A percentile compares a stretch with the other conserved stretches of the same genome.
phyloP scores from a whole-genome alignment of 35 echinoderm and acorn worm species.

The Ophioderma brevispina region DNA sequence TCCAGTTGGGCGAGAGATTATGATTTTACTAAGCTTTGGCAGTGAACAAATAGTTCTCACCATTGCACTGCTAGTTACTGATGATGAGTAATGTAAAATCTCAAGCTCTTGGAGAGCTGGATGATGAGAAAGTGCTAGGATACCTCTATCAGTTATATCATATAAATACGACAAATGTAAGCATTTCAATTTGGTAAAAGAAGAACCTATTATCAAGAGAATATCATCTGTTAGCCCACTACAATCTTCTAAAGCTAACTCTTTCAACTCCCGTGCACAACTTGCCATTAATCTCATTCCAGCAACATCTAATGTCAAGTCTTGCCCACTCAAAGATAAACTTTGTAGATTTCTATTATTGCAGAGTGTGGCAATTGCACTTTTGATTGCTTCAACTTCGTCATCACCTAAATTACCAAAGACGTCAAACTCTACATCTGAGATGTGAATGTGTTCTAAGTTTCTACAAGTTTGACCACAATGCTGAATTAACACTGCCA shows the following conservation, averaged over 20 bases:
- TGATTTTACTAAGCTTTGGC: neutral
- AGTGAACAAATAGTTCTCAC: neutral
- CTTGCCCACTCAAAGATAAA: neutral
- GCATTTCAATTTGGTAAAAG: neutral
- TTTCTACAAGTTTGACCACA: neutral
- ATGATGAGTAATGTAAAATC: neutral
- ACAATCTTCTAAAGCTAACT: neutral
- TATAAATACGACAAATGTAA: neutral
- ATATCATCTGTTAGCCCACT: neutral
- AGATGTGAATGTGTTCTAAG: neutral
- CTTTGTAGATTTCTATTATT: neutral
- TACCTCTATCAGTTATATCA: neutral
- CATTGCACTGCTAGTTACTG: neutral
- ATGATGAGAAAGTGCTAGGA: neutral
- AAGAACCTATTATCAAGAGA: neutral
- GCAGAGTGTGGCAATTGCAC: neutral
- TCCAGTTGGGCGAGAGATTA: neutral
- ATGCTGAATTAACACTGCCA: neutral
- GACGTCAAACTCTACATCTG: neutral
- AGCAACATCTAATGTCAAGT: neutral
- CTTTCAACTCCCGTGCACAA: neutral
- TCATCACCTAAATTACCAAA: neutral
- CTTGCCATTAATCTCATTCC: neutral
- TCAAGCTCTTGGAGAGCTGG: neutral
- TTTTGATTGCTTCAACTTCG: neutral